Evolutionary conservation across 2,797 vertebrate genomes (phyloP).

Genomic region (Aphelocoma californica): DNA sequence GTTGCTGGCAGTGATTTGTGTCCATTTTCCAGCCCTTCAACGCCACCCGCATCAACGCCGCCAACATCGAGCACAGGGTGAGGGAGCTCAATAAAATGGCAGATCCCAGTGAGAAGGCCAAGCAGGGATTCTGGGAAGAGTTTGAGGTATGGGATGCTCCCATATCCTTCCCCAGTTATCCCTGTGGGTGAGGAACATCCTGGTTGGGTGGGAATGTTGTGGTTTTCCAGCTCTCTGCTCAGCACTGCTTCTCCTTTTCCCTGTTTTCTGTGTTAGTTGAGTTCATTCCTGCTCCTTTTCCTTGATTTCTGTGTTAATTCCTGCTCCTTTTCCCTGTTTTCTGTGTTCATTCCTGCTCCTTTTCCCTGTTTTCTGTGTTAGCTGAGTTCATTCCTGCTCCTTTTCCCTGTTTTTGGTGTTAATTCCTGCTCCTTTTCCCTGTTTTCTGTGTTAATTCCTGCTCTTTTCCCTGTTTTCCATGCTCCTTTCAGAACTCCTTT

Average conservation of each 20-base stretch:
- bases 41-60: conserved; percentile 84
- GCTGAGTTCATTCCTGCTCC: neutral
- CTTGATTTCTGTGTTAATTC: neutral
- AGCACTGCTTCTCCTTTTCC: neutral
- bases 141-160: conserved; percentile 79
- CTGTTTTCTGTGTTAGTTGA: neutral
- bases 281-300: neutral
- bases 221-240: neutral
- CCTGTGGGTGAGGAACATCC: too few relatives aligned
- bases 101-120: conserved; percentile 87
- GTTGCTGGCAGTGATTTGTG: neutral
- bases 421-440: neutral
- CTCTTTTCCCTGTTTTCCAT: neutral
- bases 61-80: conserved; percentile 87
- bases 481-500: neutral
- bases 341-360: neutral
- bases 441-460: neutral
- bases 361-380: neutral
- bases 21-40: conserved; percentile 81
- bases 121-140: conserved; percentile 92
- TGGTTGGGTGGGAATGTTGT: rapidly evolving
- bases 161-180: neutral
- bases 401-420: neutral
- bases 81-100: conserved; percentile 87
- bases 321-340: neutral